Conservation (phyloP, 2,113 vertebrate species). For the Accipiter virgatus region DNA sequence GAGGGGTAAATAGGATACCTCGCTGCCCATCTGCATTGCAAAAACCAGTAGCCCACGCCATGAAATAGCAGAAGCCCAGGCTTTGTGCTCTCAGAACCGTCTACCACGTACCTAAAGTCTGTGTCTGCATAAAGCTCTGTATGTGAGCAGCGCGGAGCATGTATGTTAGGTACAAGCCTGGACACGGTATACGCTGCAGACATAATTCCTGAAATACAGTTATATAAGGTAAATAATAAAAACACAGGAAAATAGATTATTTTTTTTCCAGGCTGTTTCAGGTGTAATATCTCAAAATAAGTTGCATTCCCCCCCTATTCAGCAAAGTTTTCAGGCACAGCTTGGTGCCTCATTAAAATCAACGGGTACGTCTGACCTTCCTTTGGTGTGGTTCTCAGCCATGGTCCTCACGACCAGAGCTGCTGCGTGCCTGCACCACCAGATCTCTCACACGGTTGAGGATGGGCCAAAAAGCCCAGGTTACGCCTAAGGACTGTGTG, state of each 20-base stretch:
- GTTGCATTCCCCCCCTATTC: not conserved
- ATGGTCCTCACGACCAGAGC: not conserved
- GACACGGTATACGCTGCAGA: not conserved
- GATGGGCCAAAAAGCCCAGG: not conserved
- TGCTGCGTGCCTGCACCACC: not conserved
- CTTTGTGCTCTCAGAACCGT: not conserved
- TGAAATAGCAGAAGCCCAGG: not conserved
- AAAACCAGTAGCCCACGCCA: not conserved
- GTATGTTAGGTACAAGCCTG: not conserved
- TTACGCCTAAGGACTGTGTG: not conserved
- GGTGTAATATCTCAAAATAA: not conserved
- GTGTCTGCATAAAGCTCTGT: not conserved
- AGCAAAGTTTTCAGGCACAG: not conserved
- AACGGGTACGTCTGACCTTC: not conserved
- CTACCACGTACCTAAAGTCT: not conserved
- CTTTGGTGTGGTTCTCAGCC: not conserved
- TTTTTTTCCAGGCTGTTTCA: not conserved
- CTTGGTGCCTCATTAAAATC: not conserved
- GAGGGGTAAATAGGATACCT: not conserved
- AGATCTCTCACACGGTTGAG: not conserved
- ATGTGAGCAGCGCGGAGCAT: not conserved
- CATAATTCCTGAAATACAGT: not conserved
- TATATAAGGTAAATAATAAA: not conserved
- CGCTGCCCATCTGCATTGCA: rapidly evolving
- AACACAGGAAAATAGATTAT: not conserved